Evolutionary conservation across 2,797 vertebrate species (phyloP), one percentile per base, ranked within the genome.

Genomic region (Hippoglossus hippoglossus): DNA sequence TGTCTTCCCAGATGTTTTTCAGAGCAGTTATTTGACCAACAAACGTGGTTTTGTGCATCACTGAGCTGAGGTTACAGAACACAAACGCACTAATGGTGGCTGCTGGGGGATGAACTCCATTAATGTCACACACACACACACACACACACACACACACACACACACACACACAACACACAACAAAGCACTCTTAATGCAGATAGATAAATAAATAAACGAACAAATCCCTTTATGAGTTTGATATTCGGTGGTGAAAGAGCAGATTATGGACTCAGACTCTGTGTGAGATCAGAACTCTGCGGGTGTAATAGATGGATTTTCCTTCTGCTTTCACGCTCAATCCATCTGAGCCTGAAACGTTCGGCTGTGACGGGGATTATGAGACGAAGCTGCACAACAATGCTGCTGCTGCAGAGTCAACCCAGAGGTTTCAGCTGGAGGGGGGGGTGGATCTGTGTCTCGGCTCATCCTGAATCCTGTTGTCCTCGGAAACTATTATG

Each of bases 11-110:
- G 72, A 79, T 75, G 83, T 28, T 70, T 79, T 71, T 70, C 44
- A 62, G 68, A 69, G 71, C 60, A 66, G 21, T 67, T 87, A 77
- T 85, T 89, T 87, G 19, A 82, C 71, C 80, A 87, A 82, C 75
- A 89, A 64, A 74, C 51, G 12, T 21, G 49, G 13, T 74, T 16
- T 56, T 67, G 28, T 52, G 75, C 62, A 28, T 46, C 46, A 31
- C 39, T 46, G 28, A 77, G 64, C 71, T 19, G 36, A 55, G 56
- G 63, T 60, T 65, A 68, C 65, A 61, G 24, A 34, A 46, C 63
- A 54, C 57, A 78, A 54, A 79, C 69, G 52, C 26, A 63, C 51
- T 75, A 73, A 83, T 74, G 73, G 52, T 25, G 39, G 49, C 49
- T 44, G 41, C 34, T 56, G 5, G 58, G 31, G 66, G 75, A 84